Percentiles rank a stretch among this genome's conserved stretches.
Conservation (phyloP, 1,140 invertebrate species). For the Phthorimaea operculella region DNA sequence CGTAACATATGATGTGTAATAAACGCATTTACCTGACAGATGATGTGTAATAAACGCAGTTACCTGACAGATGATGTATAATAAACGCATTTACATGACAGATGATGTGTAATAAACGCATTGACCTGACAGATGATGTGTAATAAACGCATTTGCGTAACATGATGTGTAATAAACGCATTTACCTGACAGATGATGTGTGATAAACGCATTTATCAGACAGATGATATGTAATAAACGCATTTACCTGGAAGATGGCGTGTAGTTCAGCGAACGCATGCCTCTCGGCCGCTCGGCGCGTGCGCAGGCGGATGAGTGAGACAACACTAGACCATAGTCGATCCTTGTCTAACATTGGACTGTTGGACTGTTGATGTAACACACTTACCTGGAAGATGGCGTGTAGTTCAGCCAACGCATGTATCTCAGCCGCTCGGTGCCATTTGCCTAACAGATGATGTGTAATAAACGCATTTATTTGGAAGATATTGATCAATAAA, state of each 20-base stretch:
- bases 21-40: too few relatives aligned
- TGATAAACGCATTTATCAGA: constrained; percentile 73
- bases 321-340: neutral
- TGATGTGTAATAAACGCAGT: too few relatives aligned
- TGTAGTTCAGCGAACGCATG: constrained; percentile 80
- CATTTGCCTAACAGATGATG: too few relatives aligned
- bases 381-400: constrained; percentile 69
- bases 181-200: constrained; percentile 76
- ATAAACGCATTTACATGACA: too few relatives aligned
- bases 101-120: too few relatives aligned
- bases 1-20: too few relatives aligned
- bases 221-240: neutral
- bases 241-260: constrained; percentile 71
- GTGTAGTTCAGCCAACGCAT: constrained; percentile 79
- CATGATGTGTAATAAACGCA: too few relatives aligned
- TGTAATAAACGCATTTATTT: too few relatives aligned
- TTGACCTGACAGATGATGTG: too few relatives aligned
- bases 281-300: constrained; percentile 78
- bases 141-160: too few relatives aligned
- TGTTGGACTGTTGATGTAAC: neutral
- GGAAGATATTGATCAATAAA: too few relatives aligned
- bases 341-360: neutral
- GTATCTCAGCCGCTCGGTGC: constrained; percentile 78
- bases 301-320: constrained; percentile 65
- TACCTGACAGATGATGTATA: too few relatives aligned